These are phyloP conservation scores for Elanoides forficatus DNA, from an alignment of 2,113 vertebrate genomes.

Conservation along the genomic window DNA sequence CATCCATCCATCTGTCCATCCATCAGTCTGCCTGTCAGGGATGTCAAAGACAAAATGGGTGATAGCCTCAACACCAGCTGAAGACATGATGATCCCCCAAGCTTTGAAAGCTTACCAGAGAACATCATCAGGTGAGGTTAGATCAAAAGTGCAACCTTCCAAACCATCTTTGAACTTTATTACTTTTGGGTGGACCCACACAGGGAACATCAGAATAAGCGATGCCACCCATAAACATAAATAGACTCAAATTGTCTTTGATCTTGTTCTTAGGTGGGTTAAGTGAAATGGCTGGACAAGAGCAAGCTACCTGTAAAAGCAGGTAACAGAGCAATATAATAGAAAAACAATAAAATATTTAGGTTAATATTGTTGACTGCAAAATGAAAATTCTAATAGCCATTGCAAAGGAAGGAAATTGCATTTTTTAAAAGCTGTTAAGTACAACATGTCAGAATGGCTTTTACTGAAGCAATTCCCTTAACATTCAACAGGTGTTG, in stretches of 20 bases:
- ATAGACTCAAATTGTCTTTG: conserved; percentile 63
- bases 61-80: not conserved
- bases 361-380: not conserved
- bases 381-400: not conserved
- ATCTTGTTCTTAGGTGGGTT: conserved; percentile 60
- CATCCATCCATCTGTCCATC: not conserved
- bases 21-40: not conserved
- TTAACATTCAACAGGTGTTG: not conserved
- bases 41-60: not conserved
- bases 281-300: conserved; percentile 71
- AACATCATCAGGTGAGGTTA: conserved; percentile 62
- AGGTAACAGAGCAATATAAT: not conserved
- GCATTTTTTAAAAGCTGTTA: not conserved
- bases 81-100: not conserved
- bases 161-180: conserved; percentile 72
- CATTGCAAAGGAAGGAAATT: not conserved
- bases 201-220: conserved; percentile 60
- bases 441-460: not conserved
- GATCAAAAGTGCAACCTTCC: conserved; percentile 72
- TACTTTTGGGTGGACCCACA: conserved; percentile 69
- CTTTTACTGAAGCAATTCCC: not conserved
- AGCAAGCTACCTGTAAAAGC: conserved; percentile 63
- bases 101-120: conserved; percentile 60
- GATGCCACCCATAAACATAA: conserved; percentile 65
- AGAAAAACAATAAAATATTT: not conserved